Evolutionary conservation across 37 sponge, comb jelly and placozoan genomes (phyloP).

Genomic region (Halichondria panicea): DNA sequence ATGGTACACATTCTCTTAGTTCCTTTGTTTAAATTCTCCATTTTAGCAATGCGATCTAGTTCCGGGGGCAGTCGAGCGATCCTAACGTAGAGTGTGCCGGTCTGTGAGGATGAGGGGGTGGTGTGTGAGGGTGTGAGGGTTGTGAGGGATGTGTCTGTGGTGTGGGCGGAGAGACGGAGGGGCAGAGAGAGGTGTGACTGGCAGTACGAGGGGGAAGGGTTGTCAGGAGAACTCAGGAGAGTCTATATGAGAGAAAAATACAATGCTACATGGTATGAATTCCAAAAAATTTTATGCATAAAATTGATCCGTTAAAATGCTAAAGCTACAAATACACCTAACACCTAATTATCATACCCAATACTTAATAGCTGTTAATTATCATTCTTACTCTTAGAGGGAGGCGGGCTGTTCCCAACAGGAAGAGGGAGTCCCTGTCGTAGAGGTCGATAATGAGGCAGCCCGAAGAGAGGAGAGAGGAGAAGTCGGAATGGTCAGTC

Average conservation of each 20-base stretch:
- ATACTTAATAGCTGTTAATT: background rate
- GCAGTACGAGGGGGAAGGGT: too few relatives aligned
- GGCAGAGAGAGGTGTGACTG: constrained; percentile 5
- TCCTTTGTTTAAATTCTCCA: background rate
- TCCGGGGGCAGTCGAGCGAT: constrained; percentile 20
- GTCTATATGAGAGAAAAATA: too few relatives aligned
- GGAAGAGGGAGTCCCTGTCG: constrained; percentile 26
- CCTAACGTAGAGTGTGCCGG: constrained; percentile 21
- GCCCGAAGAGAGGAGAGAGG: background rate
- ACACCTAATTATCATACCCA: too few relatives aligned
- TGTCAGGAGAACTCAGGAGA: too few relatives aligned
- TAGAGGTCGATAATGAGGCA: constrained; percentile 1
- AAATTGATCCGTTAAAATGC: background rate
- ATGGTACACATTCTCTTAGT: background rate
- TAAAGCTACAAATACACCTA: too few relatives aligned
- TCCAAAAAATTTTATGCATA: background rate
- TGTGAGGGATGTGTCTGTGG: constrained; percentile 1
- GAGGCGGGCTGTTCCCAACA: constrained; percentile 21
- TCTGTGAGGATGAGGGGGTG: background rate
- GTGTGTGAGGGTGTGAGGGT: background rate
- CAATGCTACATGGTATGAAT: background rate
- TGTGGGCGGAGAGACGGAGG: background rate
- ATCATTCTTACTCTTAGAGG: constrained; percentile 14
- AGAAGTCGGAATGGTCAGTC: background rate
- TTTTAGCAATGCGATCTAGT: background rate